Evolutionary conservation across 64 coral and sea anemone species (phyloP), one percentile per base, ranked within the genome.

Genomic region (Pocillopora verrucosa): DNA sequence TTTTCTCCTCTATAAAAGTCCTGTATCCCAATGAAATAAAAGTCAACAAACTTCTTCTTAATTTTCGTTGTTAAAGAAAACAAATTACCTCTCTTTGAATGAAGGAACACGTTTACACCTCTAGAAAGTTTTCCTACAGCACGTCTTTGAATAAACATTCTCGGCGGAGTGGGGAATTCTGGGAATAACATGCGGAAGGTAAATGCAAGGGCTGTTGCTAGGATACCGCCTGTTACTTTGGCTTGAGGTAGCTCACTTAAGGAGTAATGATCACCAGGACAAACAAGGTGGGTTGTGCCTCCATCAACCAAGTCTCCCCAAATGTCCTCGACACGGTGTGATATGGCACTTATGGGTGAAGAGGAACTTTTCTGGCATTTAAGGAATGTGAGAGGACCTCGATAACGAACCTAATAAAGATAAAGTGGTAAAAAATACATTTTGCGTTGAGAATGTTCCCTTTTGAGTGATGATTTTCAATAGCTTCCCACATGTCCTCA

Each of bases 201-300:
- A 20, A 89, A 75, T 5, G 17, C 62, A 11, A 89, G 9, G 10
- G 88, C 75, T 22, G 60, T 89, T 14, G 65, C 88, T 59, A 80
- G 16, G 11, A 89, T 70, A 41, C 74, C 24, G 0, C 87, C 87
- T 4, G 76, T 80, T 3, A 80, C 59, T 11, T 57, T 59, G 17
- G 87, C 87, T 26, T 74, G 20, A 26, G 87, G 87, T 20, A 77
- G 36, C 22, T 79, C 75, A 77, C 87, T 80, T 30, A 89, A 36
- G 58, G 87, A 79, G 41, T 20, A 89, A 79, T 89, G 87, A 16
- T 89, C 62, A 25, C 88, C 88, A 56, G 88, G 88, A 70, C 88
- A 89, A 56, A 80, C 77, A 0, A 78, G 36, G 13, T 80, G 60
- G 22, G 60, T 77, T 38, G 64, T 72, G 45, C 75, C 75, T 25